Evolutionary conservation across 1,140 invertebrate species (phyloP), one percentile per base, ranked within the genome.

Genomic region (Nephila pilipes): DNA sequence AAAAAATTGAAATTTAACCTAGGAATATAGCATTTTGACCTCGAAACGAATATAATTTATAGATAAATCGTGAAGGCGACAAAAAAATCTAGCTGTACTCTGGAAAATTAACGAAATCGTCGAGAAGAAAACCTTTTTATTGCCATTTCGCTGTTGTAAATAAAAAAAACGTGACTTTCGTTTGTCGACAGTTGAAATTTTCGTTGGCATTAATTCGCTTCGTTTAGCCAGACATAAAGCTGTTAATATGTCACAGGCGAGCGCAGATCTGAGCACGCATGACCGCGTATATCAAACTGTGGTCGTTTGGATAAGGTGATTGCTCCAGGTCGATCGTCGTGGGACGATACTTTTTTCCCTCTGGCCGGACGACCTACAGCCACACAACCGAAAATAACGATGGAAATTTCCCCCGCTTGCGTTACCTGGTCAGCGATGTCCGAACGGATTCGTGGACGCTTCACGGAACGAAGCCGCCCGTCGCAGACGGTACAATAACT

Each of bases 381-480:
- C 69, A 75, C 29, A 75, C 25, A 75, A 16, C 69, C 69, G 69
- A 75, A 75, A 75, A 75, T 75, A 75, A 36, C 25, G 69, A 75
- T 29, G 25, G 69, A 75, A 75, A 36, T 75, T 75, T 75, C 16
- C 1, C 69, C 69, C 16, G 16, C 69, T 75, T 75, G 25, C 16
- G 25, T 36, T 16, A 29, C 32, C 14, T 75, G 69, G 69, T 75
- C 69, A 75, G 18, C 29, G 69, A 16, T 75, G 69, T 16, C 18
- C 29, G 16, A 16, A 14, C 18, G 29, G 18, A 32, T 32, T 4
- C 25, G 32, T 18, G 29, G 14, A 14, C 14, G 69, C 69, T 75
- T 75, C 29, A 16, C 14, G 29, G 69, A 32, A 75, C 32, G 29
- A 29, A 36, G 69, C 32, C 63, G 25, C 3, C 22, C 6, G 46